Base-by-base conservation (phyloP, 2,888 invertebrate species). In the Corbicula japonica region DNA sequence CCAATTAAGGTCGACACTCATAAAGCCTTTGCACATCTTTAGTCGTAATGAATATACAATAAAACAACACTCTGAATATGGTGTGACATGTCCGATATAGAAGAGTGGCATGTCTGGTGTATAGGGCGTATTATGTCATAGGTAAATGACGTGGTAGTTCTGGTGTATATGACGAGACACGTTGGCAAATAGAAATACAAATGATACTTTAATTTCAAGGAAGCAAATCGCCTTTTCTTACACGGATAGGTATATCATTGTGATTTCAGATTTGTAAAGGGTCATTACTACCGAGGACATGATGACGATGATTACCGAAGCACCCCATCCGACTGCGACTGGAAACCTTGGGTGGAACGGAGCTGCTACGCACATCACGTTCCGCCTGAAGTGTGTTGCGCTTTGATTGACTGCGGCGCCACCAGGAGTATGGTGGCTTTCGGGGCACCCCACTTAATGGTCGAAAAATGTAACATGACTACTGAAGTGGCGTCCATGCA, bases 341-440 rank as follows among this genome's bases (percentile, higher is more conserved):
- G 77, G 77, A 50, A 48, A 32, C 28, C 30, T 4, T 61, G 38
- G 34, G 52, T 61, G 3, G 32, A 54, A 6, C 56, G 34, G 2
- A 48, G 44, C 26, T 70, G 74, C 28, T 15, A 18, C n/a, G 21
- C n/a, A 6, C 61, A 58, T 58, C 74, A 79, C 28, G 52, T 79
- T 1, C 71, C 70, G 23, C 5, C 56, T 21, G 79, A 79, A 30
- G 23, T 74, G 3, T 69, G 74, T 44, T 65, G 60, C n/a, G 79
- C 74, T 4, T 34, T 79, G 2, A 71, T 79, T 12, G 60, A 61
- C 61, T 79, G 79, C 34, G 79, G 79, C 2, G 41, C 21, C 6
- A 6, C 58, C 3, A 23, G 46, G 28, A 58, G 65, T 12, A 28
- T 70, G 18, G 34, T 26, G 8, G 50, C 69, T 3, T 32, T 77